phyloP scores from a whole-genome alignment of 2,113 vertebrate species.

The Columba livia region DNA sequence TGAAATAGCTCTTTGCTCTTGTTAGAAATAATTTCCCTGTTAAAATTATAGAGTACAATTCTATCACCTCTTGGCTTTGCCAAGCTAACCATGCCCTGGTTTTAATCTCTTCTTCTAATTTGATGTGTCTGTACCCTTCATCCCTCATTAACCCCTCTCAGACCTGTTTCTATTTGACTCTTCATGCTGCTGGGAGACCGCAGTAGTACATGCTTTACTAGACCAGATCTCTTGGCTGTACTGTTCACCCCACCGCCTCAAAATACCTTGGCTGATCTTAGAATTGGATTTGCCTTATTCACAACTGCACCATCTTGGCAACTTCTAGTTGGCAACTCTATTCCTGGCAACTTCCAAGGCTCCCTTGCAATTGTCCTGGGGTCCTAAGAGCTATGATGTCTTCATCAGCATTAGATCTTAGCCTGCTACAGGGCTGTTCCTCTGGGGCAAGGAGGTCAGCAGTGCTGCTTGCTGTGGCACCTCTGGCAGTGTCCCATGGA shows the following conservation, averaged over 20 bases:
- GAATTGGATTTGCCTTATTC: neutral
- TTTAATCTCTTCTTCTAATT: constrained; percentile 31
- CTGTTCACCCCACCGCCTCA: neutral
- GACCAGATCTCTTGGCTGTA: neutral
- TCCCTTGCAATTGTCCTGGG: neutral
- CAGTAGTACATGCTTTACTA: neutral
- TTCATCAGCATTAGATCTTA: neutral
- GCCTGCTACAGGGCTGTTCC: neutral
- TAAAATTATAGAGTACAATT: constrained; percentile 14
- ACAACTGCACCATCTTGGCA: neutral
- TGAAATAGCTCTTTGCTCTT: constrained; percentile 20
- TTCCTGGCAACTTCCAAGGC: neutral
- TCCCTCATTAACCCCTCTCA: neutral
- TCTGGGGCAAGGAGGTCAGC: neutral
- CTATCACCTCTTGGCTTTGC: constrained; percentile 3
- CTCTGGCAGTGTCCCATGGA: neutral
- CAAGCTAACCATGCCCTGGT: neutral
- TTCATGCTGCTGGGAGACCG: neutral
- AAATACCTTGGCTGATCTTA: neutral
- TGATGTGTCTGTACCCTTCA: neutral
- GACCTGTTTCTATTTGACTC: neutral
- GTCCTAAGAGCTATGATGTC: neutral
- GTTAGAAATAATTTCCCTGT: neutral
- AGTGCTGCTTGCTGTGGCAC: neutral
- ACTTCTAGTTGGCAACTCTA: neutral